Evolutionary conservation across 2,797 vertebrate genomes (phyloP), one percentile per base, ranked within the genome.

Genomic region (Aselliscus stoliczkanus): DNA sequence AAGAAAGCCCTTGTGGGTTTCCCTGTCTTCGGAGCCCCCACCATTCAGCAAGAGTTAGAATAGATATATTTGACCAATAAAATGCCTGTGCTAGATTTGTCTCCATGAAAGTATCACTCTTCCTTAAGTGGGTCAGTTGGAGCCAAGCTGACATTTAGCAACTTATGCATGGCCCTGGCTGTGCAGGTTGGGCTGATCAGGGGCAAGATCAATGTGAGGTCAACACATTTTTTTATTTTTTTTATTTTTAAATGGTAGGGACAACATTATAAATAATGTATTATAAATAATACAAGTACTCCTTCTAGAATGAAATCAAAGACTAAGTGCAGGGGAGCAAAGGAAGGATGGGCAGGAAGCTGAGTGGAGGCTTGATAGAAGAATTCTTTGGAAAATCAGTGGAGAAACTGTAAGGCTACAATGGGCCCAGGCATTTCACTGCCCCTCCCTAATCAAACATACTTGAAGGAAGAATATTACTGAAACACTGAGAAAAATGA

Each of bases 1-100:
- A 97, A 97, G 96, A 95, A 96, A 97, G 83, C 58, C 94, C 94
- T 97, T 98, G 95, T 97, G 94, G 96, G 50, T 93, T 93, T 96
- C 83, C 83, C 80, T 96, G 95, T 97, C 94, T 97, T 81, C 58
- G 94, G 94, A 96, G 93, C 56, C 83, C 39, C 42, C 77, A 88
- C 81, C 92, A 60, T 95, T 97, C 81, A 79, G 70, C 77, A 82
- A 83, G 96, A 85, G 83, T 96, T 64, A 54, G 91, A 82, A 87
- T 75, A 83, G 93, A 94, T 47, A 84, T 50, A 96, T 93, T 79
- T 83, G 86, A 90, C 95, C 86, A 96, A 90, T 95, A 77, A 94
- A 95, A 90, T 67, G 80, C 52, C 52, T 94, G 50, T 31, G 12
- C 42, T 80, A 65, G 76, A 72, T 84, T 96, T 96, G 94, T 88